These are phyloP conservation scores for Lucinisca nassula DNA, from an alignment of 2,888 invertebrate genomes.

Conservation along the genomic window DNA sequence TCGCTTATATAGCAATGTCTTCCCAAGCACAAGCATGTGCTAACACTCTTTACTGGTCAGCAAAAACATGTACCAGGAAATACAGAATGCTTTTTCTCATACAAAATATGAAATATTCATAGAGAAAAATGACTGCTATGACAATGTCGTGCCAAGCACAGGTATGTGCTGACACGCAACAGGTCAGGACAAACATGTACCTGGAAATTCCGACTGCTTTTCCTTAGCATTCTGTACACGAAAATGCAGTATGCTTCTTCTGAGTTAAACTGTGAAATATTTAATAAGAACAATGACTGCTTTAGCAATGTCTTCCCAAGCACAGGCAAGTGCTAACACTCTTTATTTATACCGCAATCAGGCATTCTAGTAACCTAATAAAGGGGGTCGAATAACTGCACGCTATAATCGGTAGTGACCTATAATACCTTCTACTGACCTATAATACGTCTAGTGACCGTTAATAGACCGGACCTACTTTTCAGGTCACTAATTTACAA, in stretches of 20 bases:
- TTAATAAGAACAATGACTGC: not conserved
- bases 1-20: not conserved
- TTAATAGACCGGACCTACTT: too few species aligned
- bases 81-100: not conserved
- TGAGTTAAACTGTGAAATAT: not conserved
- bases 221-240: too few species aligned
- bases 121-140: too few species aligned
- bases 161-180: not conserved
- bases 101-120: too few species aligned
- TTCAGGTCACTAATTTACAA: too few species aligned
- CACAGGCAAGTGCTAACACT: not conserved
- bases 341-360: too few species aligned
- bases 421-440: too few species aligned
- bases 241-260: too few species aligned
- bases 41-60: not conserved
- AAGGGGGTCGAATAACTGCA: too few species aligned
- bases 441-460: too few species aligned
- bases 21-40: not conserved
- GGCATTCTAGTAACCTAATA: too few species aligned
- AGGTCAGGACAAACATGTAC: not conserved
- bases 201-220: not conserved
- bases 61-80: not conserved
- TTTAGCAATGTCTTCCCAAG: not conserved
- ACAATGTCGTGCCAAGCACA: not conserved
- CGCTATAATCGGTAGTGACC: too few species aligned